Conservation (phyloP, 2,888 invertebrate genomes). For the Schizotus pectinicornis region DNA sequence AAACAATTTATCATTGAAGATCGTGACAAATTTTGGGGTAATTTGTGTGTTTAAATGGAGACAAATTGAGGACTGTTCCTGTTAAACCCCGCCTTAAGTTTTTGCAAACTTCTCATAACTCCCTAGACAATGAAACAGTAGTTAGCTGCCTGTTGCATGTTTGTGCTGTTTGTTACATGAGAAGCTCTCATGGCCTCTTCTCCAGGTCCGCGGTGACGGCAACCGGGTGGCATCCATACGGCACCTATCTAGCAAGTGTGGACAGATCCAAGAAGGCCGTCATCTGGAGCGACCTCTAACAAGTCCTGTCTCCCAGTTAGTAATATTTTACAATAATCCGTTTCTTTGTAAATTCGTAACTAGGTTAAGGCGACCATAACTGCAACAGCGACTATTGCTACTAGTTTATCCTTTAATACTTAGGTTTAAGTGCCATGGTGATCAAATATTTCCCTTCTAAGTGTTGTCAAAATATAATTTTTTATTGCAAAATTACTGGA, state of each 20-base stretch:
- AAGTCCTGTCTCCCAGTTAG: neutral
- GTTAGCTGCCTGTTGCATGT: constrained; percentile 25
- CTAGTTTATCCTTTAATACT: neutral
- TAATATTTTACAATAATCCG: neutral
- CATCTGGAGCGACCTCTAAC: constrained; percentile 73
- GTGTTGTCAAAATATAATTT: constrained; percentile 18
- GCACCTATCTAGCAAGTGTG: constrained; percentile 79
- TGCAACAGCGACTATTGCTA: neutral
- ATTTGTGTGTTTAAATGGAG: no score
- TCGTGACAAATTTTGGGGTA: no score
- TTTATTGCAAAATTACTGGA: constrained; percentile 14
- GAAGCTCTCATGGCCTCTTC: constrained; percentile 56
- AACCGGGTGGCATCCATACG: constrained; percentile 88
- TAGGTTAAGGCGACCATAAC: constrained; percentile 12
- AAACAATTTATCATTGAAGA: no score
- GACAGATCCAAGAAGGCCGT: constrained; percentile 82
- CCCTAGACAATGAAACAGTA: neutral
- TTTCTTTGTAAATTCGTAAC: neutral
- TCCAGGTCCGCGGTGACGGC: constrained; percentile 83
- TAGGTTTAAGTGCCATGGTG: neutral
- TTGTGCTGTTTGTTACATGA: constrained; percentile 54
- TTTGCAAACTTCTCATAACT: neutral
- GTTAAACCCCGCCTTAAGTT: neutral
- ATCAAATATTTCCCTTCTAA: constrained; percentile 1
- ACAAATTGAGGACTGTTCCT: no score